Conservation (phyloP, 2,888 invertebrate species). For the Philopedon plagiatum region DNA sequence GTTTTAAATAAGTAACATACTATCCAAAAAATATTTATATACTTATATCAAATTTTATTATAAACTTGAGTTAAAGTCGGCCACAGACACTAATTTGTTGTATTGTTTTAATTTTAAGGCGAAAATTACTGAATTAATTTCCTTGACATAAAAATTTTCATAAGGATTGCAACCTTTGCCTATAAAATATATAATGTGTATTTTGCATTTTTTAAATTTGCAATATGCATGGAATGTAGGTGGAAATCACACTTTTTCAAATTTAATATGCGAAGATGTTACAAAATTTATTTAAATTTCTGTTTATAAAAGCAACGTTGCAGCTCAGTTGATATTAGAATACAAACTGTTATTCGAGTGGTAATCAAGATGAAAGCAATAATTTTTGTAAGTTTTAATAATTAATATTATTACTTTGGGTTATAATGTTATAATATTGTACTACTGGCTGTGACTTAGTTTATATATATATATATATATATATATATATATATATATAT, state of each 20-base stretch:
- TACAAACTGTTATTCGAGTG: background rate
- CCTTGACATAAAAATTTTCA: slow-evolving; percentile 14
- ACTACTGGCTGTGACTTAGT: no score
- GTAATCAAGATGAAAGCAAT: background rate
- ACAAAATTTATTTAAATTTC: slow-evolving; percentile 9
- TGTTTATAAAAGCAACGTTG: slow-evolving; percentile 5
- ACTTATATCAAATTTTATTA: no score
- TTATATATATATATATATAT: no score
- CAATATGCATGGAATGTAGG: slow-evolving; percentile 1
- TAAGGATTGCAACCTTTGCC: slow-evolving; percentile 10
- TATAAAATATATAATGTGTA: background rate
- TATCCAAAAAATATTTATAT: no score
- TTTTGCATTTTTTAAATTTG: slow-evolving; percentile 9
- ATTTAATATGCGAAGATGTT: slow-evolving; percentile 2
- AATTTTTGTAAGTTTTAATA: background rate
- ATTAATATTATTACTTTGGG: no score
- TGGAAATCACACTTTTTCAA: background rate
- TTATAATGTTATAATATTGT: no score
- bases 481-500: no score
- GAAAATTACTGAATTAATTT: background rate
- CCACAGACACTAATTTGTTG: no score
- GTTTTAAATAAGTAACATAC: no score
- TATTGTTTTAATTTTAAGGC: background rate
- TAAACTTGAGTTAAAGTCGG: no score
- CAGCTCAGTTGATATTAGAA: slow-evolving; percentile 1